These are phyloP conservation scores for Leucoma salicis DNA, from an alignment of 2,888 invertebrate species.

Conservation along the genomic window DNA sequence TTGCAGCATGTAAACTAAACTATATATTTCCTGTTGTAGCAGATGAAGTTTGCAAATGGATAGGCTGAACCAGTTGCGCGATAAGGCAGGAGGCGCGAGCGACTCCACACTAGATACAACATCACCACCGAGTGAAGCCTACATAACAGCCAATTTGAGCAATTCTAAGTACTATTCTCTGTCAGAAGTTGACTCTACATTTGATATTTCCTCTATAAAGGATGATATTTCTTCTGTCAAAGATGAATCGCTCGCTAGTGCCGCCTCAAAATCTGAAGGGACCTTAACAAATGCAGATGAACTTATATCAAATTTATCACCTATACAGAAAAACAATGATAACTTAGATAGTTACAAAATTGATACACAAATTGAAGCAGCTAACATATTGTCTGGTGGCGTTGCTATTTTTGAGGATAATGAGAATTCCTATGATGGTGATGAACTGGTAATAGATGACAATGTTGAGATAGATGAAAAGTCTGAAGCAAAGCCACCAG, in stretches of 20 bases:
- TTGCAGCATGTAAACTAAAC: conserved; percentile 23
- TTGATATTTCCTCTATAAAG: conserved; percentile 60
- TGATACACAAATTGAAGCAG: conserved; percentile 73
- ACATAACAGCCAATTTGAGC: conserved; percentile 70
- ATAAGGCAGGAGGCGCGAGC: conserved; percentile 59
- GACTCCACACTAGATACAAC: conserved; percentile 69
- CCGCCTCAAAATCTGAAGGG: conserved; percentile 44
- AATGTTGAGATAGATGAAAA: conserved; percentile 64
- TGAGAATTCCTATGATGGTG: conserved; percentile 77
- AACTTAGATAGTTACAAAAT: conserved; percentile 64
- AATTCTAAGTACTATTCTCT: conserved; percentile 72
- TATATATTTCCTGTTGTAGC: conserved; percentile 51
- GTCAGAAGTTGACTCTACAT: conserved; percentile 67
- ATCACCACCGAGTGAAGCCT: conserved; percentile 64
- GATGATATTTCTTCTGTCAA: conserved; percentile 63
- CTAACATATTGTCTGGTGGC: conserved; percentile 74
- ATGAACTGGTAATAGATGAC: conserved; percentile 76
- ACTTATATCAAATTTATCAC: conserved; percentile 61
- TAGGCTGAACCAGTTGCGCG: conserved; percentile 72
- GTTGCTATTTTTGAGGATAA: conserved; percentile 78
- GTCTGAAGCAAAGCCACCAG: conserved; percentile 41
- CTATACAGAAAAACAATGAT: conserved; percentile 62
- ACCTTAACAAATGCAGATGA: conserved; percentile 47
- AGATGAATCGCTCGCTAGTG: conserved; percentile 50
- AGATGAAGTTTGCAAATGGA: conserved; percentile 78